Evolutionary conservation across 2,888 invertebrate genomes (phyloP).

Genomic region (Raillietiella orientalis): DNA sequence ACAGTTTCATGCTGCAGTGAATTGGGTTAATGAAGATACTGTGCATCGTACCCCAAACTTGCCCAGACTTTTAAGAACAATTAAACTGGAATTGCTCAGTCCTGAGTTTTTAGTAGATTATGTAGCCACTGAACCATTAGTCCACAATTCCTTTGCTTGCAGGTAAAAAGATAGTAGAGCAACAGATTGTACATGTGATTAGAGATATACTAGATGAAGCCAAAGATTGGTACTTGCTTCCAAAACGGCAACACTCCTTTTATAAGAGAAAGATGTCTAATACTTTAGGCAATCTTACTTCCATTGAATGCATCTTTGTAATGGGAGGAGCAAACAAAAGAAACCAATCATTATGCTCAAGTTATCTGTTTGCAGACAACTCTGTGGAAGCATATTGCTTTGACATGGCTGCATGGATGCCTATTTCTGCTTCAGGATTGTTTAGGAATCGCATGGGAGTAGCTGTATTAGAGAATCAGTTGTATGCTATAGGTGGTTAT

Average conservation of each 20-base stretch:
- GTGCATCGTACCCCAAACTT: constrained; percentile 22
- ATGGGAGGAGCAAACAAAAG: background rate
- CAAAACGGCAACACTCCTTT: constrained; percentile 40
- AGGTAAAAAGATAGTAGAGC: no score
- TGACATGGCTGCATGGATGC: no score
- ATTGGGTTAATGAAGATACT: constrained; percentile 35
- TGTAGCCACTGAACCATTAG: constrained; percentile 28
- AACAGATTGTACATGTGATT: constrained; percentile 6
- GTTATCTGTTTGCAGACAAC: constrained; percentile 19
- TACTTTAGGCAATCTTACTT: no score
- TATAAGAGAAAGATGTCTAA: no score
- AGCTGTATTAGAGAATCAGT: constrained; percentile 38
- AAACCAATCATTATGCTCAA: constrained; percentile 2
- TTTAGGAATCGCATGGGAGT: constrained; percentile 50
- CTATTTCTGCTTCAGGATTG: no score
- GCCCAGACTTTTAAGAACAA: constrained; percentile 33
- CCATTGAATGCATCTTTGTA: background rate
- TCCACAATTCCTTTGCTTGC: background rate
- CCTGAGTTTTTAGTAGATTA: constrained; percentile 48
- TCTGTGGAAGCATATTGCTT: constrained; percentile 14
- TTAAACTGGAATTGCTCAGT: constrained; percentile 41
- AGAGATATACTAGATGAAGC: constrained; percentile 59
- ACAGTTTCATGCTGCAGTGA: no score
- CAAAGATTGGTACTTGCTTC: constrained; percentile 54
- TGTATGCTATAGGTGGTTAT: constrained; percentile 48